Base-by-base conservation (phyloP, 2,888 invertebrate species). In the Chymomyza amoena region DNA sequence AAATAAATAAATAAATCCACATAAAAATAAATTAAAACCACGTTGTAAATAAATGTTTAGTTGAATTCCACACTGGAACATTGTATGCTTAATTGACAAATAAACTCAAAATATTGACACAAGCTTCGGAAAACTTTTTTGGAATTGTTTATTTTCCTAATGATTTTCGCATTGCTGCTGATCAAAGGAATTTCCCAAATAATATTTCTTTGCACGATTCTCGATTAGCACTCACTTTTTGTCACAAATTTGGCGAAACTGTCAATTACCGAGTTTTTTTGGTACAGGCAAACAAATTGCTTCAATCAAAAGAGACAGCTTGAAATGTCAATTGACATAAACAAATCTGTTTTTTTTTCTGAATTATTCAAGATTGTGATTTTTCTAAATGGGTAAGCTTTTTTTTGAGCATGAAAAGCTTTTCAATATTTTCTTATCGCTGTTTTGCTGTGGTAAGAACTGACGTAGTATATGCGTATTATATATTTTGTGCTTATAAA, bases 21-120 rank as follows among this genome's bases (percentile, higher is more conserved):
- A 39, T 1, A 39, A 39, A 39, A 13, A 39, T 39, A 39, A 39
- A 39, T 39, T 13, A 39, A 39, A 52, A 13, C 67, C 66, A 62
- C 66, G 66, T 60, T 72, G 81, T 71, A 78, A 81, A 79, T 79
- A 84, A 64, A 63, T 86, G 76, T 69, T 59, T 70, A 71, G 51
- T 52, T 5, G 25, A 54, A 52, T n/a, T 45, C 4, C 32, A 10
- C 20, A 15, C 25, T 57, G 13, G 57, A 65, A 59, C 45, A 20
- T 15, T 5, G 32, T 32, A 7, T 32, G 32, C 2, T 32, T 32
- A 7, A 2, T 18, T 10, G 50, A 50, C 20, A 54, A 32, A 15
- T 20, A n/a, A n/a, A 39, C 51, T 60, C 15, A 57, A 61, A 70
- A 61, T 67, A 69, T 68, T 67, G 64, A 59, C 63, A 69, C 39